phyloP scores from a whole-genome alignment of 2,113 vertebrate genomes.

The Bathybates hornii region DNA sequence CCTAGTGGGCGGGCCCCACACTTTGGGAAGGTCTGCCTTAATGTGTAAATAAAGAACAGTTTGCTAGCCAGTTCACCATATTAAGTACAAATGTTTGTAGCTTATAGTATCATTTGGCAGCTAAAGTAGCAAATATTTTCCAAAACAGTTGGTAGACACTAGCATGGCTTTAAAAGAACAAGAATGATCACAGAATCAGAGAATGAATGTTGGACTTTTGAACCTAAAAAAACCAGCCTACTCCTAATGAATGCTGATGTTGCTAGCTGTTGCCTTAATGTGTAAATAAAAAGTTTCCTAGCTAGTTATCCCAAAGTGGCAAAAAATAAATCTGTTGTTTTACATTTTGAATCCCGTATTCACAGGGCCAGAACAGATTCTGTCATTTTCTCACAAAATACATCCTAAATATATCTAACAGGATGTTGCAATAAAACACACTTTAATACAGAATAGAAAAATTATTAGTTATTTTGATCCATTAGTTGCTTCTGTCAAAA shows the following conservation, averaged over 20 bases:
- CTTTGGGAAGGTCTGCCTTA: background rate
- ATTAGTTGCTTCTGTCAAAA: background rate
- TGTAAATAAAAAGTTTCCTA: background rate
- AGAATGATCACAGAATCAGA: background rate
- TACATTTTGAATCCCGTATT: rapidly evolving
- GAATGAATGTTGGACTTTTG: rapidly evolving
- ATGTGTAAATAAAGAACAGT: background rate
- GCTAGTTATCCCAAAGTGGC: background rate
- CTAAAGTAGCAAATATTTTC: background rate
- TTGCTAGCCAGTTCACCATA: background rate
- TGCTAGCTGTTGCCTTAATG: background rate
- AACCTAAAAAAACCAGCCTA: background rate
- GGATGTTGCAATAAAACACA: background rate
- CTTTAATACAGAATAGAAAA: background rate
- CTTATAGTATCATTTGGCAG: background rate
- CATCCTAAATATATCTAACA: background rate
- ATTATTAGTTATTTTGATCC: background rate
- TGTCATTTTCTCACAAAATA: background rate
- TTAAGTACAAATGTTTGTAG: background rate
- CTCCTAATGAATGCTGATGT: background rate
- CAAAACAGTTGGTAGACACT: background rate
- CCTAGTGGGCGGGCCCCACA: too few species aligned
- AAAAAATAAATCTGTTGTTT: background rate
- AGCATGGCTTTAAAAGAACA: background rate
- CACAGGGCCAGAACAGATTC: background rate